These are phyloP conservation scores for Hipposideros armiger DNA, from an alignment of 2,113 vertebrate genomes.

Conservation along the genomic window DNA sequence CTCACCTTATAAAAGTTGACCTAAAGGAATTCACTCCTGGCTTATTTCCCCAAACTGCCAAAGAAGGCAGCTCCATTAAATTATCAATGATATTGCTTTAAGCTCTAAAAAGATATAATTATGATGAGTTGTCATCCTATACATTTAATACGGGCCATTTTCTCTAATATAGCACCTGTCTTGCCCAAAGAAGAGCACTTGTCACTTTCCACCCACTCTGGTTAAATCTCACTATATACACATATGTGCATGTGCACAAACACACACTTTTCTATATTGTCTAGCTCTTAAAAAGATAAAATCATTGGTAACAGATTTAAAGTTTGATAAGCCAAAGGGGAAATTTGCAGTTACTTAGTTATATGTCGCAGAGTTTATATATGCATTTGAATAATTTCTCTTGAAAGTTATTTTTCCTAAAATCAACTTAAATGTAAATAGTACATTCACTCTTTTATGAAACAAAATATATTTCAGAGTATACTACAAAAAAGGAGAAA, in stretches of 20 bases:
- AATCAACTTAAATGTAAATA: constrained; percentile 36
- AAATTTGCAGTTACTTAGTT: neutral
- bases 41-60: neutral
- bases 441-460: neutral
- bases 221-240: neutral
- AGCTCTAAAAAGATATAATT: neutral
- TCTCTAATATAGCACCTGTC: neutral
- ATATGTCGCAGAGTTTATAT: neutral
- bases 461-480: constrained; percentile 29
- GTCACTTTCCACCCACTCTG: neutral
- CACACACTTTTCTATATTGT: neutral
- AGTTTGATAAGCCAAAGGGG: neutral
- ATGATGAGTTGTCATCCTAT: neutral
- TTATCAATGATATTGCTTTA: neutral
- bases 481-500: neutral
- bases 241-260: neutral
- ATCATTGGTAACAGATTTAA: neutral
- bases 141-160: neutral
- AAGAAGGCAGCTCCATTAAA: neutral
- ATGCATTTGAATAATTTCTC: neutral
- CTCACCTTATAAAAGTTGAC: neutral
- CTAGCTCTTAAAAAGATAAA: neutral
- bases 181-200: neutral
- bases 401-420: neutral
- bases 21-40: constrained; percentile 3